Evolutionary conservation across 2,888 invertebrate species (phyloP).

Genomic region (Ceriagrion tenellum): DNA sequence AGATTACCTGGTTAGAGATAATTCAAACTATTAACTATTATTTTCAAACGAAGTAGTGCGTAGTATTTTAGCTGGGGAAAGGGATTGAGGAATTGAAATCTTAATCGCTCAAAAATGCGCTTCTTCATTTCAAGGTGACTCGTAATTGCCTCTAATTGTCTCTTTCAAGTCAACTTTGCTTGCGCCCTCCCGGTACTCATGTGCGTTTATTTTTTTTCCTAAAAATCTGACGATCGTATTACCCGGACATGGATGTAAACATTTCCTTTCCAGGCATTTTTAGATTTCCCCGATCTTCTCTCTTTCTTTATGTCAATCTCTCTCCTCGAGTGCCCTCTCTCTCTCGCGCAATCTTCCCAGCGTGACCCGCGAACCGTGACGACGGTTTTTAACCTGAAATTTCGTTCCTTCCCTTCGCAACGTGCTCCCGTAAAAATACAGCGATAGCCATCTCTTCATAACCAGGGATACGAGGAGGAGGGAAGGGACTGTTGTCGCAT

Average conservation of each 20-base stretch:
- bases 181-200: no score
- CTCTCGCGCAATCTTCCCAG: background rate
- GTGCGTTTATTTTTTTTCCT: background rate
- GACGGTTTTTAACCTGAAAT: background rate
- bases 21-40: no score
- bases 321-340: background rate
- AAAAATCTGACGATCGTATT: background rate
- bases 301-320: no score
- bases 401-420: background rate
- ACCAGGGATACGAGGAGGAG: background rate
- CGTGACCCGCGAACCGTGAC: background rate
- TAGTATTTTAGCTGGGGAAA: no score
- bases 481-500: background rate
- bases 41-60: no score
- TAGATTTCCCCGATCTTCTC: background rate
- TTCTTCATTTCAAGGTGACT: no score
- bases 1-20: no score
- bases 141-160: no score
- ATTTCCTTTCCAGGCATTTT: slow-evolving; percentile 3
- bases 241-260: background rate
- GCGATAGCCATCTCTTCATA: slow-evolving; percentile 4
- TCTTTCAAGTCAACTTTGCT: no score
- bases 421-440: background rate
- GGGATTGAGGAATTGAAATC: no score
- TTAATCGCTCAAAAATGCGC: no score